phyloP scores from a whole-genome alignment of 2,888 invertebrate species.

The Alsophila aescularia region DNA sequence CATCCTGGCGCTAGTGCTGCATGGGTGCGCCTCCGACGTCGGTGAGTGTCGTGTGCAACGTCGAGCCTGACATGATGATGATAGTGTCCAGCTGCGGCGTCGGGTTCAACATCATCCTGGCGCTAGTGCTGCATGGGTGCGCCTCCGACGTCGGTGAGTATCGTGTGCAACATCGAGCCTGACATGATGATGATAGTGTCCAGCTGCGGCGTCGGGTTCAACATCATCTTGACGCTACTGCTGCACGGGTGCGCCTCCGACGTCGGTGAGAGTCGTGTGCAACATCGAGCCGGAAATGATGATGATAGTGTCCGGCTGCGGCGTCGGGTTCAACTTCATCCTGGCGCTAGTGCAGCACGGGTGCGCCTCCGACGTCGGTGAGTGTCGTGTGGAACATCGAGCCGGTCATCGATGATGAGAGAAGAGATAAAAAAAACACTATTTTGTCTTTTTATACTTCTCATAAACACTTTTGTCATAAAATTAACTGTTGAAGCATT shows the following conservation, averaged over 20 bases:
- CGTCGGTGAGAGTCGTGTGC: slow-evolving; percentile 56
- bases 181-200: neutral
- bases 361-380: no score
- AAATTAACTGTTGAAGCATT: no score
- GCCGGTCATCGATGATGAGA: no score
- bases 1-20: slow-evolving; percentile 90
- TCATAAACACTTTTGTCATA: no score
- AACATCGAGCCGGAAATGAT: neutral
- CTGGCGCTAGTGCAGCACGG: no score
- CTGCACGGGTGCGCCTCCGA: slow-evolving; percentile 88
- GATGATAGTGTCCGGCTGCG: neutral
- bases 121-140: slow-evolving; percentile 90
- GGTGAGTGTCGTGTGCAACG: slow-evolving; percentile 48
- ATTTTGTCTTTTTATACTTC: no score
- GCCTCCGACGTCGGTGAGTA: slow-evolving; percentile 76
- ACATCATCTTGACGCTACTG: slow-evolving; percentile 89
- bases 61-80: neutral
- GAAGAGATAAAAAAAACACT: no score
- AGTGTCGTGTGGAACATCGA: no score
- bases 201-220: slow-evolving; percentile 58
- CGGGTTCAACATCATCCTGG: slow-evolving; percentile 87
- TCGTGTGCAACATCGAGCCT: neutral
- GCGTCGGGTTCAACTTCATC: no score
- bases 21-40: slow-evolving; percentile 86
- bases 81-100: neutral